A percentile compares a stretch with the other conserved stretches of the same genome.
Evolutionary conservation across 2,113 vertebrate species (phyloP).

Genomic region (Leptocoma aspasia): DNA sequence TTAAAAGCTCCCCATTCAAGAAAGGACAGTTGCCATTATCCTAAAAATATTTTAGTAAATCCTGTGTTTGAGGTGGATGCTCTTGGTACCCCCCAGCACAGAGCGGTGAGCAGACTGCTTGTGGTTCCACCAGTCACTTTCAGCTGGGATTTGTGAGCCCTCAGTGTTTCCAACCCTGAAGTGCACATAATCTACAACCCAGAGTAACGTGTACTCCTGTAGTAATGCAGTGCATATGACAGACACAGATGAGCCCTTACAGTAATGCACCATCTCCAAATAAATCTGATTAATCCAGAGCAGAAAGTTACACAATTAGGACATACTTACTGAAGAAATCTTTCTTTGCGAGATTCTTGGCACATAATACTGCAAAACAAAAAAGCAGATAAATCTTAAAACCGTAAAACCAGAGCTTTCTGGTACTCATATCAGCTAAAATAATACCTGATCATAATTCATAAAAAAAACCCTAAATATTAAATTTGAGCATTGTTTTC

Average conservation of each 20-base stretch:
- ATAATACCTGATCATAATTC: background rate
- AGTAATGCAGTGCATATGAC: background rate
- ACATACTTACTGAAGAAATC: constrained; percentile 97
- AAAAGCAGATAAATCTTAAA: constrained; percentile 20
- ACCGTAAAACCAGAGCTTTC: background rate
- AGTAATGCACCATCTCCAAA: background rate
- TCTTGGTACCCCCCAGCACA: background rate
- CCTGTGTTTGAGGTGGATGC: background rate
- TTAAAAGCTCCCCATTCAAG: background rate
- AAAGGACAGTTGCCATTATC: background rate
- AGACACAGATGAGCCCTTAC: background rate
- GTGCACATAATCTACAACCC: background rate
- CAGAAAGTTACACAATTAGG: background rate
- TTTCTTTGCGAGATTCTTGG: constrained; percentile 98
- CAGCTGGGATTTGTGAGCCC: background rate
- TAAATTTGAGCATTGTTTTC: background rate
- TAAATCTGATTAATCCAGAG: background rate
- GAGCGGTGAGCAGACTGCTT: background rate
- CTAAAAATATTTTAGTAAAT: background rate
- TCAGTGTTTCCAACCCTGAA: background rate
- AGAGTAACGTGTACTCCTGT: rapidly evolving
- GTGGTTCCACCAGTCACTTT: background rate
- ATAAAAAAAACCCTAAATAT: background rate
- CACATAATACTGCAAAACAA: constrained; percentile 92
- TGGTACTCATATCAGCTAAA: background rate